A percentile compares a stretch with the other conserved stretches of the same genome.
phyloP scores from a whole-genome alignment of 2,113 vertebrate species.

The Oncorhynchus mykiss region DNA sequence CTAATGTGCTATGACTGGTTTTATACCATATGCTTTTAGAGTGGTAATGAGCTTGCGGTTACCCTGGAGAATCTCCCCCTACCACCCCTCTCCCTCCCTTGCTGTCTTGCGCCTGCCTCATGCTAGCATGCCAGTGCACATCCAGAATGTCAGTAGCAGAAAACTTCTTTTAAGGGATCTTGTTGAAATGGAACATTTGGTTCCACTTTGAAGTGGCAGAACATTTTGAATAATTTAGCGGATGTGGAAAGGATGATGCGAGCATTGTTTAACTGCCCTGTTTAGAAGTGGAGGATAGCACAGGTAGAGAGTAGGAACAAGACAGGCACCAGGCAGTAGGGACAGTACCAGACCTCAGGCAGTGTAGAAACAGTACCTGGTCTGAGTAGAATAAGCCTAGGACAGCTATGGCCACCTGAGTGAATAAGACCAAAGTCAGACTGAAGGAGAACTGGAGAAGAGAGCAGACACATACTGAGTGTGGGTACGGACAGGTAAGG shows the following conservation, averaged over 20 bases:
- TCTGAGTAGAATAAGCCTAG: conserved; percentile 77
- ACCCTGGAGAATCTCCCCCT: background rate
- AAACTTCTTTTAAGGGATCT: conserved; percentile 59
- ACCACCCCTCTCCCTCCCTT: background rate
- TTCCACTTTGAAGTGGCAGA: conserved; percentile 66
- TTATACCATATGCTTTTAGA: conserved; percentile 34
- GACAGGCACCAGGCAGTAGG: background rate
- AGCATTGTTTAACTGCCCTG: conserved; percentile 65
- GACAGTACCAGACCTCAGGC: background rate
- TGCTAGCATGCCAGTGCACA: conserved; percentile 35
- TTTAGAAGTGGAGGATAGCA: conserved; percentile 61
- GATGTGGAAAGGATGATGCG: conserved; percentile 61
- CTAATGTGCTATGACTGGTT: conserved; percentile 36
- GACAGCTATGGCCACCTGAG: conserved; percentile 70
- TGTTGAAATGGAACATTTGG: conserved; percentile 68
- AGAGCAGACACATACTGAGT: background rate
- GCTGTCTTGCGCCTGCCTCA: background rate
- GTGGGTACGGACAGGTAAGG: background rate
- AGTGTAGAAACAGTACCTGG: conserved; percentile 60
- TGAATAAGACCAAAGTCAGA: conserved; percentile 74
- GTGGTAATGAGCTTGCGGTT: conserved; percentile 28
- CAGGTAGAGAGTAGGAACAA: conserved; percentile 11
- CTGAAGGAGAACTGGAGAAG: conserved; percentile 72
- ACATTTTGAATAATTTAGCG: conserved; percentile 69
- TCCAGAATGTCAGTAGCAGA: conserved; percentile 59